Conservation (phyloP, 2,113 vertebrate species). For the Microcebus griseorufus region DNA sequence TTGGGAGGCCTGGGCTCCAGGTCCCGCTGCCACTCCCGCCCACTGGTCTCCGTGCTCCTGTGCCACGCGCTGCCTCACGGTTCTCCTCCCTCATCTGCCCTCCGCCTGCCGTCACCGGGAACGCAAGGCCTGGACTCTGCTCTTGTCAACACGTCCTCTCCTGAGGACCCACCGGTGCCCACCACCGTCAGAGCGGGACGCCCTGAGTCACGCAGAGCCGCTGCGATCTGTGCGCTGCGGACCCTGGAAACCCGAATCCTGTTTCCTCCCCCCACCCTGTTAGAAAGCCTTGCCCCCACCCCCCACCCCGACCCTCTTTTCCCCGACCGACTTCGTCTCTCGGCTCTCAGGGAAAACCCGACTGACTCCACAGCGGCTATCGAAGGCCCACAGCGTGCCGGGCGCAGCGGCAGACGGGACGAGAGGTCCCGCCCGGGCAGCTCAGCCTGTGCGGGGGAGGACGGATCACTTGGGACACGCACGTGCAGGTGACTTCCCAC, state of each 20-base stretch:
- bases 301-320: not conserved
- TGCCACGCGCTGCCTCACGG: not conserved
- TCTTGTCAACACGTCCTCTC: not conserved
- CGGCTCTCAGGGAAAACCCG: not conserved
- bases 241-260: not conserved
- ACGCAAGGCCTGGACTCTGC: not conserved
- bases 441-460: accelerated
- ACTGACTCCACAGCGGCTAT: not conserved
- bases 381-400: not conserved
- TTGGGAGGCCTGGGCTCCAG: not conserved
- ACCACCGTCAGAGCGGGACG: not conserved
- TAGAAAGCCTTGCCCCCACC: not conserved
- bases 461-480: not conserved
- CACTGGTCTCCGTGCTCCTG: too few relatives aligned
- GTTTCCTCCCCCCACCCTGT: not conserved
- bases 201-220: not conserved
- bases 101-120: not conserved
- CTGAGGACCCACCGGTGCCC: not conserved
- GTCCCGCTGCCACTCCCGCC: not conserved
- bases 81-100: not conserved
- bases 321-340: not conserved
- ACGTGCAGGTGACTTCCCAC: not conserved
- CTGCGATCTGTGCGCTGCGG: not conserved
- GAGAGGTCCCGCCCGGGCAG: not conserved
- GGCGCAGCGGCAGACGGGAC: not conserved